Evolutionary conservation across 2,113 vertebrate species (phyloP), one percentile per base, ranked within the genome.

Genomic region (Hydrolagus affinis): DNA sequence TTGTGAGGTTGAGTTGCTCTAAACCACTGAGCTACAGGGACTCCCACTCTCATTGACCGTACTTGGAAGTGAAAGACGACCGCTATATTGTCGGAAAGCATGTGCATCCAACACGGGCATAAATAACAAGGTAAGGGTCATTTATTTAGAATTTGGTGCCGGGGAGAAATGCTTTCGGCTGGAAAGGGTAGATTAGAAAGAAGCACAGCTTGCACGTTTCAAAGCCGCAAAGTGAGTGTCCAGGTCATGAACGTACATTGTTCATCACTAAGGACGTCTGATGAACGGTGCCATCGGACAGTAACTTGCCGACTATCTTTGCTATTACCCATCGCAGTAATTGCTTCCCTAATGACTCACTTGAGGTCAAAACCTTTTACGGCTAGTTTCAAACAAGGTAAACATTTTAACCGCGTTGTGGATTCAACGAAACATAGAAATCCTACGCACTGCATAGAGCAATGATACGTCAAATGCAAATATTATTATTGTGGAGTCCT

Each of bases 111-210:
- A 32, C 30, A 60, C 19, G 62, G 25, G 25, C 15, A 25, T 17
- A 15, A 59, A 80, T 30, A 80, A 19, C 23, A 80, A 15, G 19
- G 59, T 1, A 32, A 28, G 78, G 66, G 23, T 30, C 23, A 25
- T 83, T 68, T 80, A 56, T 75, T 75, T 75, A 75, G 19, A 21
- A 75, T 75, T 75, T 75, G 30, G 25, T 69, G 73, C 15, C 19
- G 14, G 73, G 2, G 32, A 56, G 30, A 75, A 73, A 73, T 4
- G 25, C 71, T 8, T 15, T 83, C 66, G 15, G 60, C 9, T 68
- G 28, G 28, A 66, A 83, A 66, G 66, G 60, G 25, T 21, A 4
- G 60, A 10, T 83, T 66, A 66, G 17, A 28, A 68, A 83, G 62
- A 68, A 66, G 62, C 15, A 1, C 23, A 66, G 25, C 21, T 83